These are phyloP conservation scores for Brachionus angularis DNA, from an alignment of 1,140 invertebrate genomes.

Conservation along the genomic window DNA sequence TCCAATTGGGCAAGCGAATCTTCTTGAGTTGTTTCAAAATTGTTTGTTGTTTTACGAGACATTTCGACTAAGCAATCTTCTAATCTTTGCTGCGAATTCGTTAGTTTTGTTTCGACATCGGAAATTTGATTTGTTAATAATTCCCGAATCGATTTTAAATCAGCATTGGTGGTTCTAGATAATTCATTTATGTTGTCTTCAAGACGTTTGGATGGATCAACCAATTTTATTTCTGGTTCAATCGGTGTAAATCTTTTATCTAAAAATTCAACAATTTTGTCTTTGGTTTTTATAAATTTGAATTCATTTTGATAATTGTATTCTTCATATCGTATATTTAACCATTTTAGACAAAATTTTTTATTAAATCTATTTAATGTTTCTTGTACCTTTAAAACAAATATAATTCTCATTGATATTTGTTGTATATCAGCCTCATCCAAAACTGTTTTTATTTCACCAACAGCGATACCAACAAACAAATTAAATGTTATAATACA, in stretches of 20 bases:
- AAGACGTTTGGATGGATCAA: slow-evolving; percentile 27
- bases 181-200: slow-evolving; percentile 37
- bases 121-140: slow-evolving; percentile 10
- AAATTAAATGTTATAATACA: slow-evolving; percentile 42
- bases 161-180: slow-evolving; percentile 7
- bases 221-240: slow-evolving; percentile 25
- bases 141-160: slow-evolving; percentile 33
- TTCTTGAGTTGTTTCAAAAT: slow-evolving; percentile 31
- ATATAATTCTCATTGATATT: slow-evolving; percentile 43
- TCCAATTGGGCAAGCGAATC: slow-evolving; percentile 30
- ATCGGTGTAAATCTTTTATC: slow-evolving; percentile 6
- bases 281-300: slow-evolving; percentile 27
- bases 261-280: slow-evolving; percentile 11
- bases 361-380: slow-evolving; percentile 30
- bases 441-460: slow-evolving; percentile 38
- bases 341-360: slow-evolving; percentile 18
- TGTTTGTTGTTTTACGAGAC: slow-evolving; percentile 37
- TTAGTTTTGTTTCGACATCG: slow-evolving; percentile 29
- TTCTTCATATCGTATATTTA: slow-evolving; percentile 11
- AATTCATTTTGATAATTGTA: slow-evolving; percentile 27
- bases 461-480: slow-evolving; percentile 43
- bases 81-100: slow-evolving; percentile 40
- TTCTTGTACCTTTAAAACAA: slow-evolving; percentile 40
- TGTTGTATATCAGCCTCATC: slow-evolving; percentile 41
- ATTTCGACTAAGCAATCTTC: slow-evolving; percentile 40